Base-by-base conservation (phyloP, 2,797 vertebrate species). In the Pelodytes ibericus region DNA sequence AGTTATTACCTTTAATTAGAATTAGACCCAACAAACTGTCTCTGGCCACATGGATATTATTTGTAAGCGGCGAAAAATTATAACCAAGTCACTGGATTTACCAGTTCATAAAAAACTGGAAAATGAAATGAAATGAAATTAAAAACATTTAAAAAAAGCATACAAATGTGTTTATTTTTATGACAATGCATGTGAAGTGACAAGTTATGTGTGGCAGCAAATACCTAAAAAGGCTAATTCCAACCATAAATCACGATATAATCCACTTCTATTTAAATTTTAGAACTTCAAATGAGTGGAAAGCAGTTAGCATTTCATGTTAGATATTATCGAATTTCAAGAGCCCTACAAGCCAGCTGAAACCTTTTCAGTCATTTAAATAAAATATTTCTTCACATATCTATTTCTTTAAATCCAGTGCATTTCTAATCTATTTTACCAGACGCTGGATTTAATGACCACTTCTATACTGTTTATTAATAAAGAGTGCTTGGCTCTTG, bases 381-480 rank as follows among this genome's bases (percentile, higher is more conserved):
- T 3, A 62, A 3, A 63, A 15, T 11, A 24, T 53, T 47, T 44
- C 39, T 41, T 57, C 22, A 30, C 20, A 57, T 41, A 71, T 71
- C 25, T 58, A 29, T 26, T 26, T 74, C 26, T 36, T 39, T 31
- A 27, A 61, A 61, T 62, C 22, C 30, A 70, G n/a, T 39, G 33
- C 24, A 76, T 7, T 36, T 39, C 24, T n/a, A 63, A 63, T 56
- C 2, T 8, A 58, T 65, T 71, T 41, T 58, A 26, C 20, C 49
- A 58, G 49, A n/a, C 26, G 62, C 49, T 26, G 30, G 33, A 70
- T 71, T 58, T 65, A 71, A 77, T 36, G 51, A 56, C 49, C 20
- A 30, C 51, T 57, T 71, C 26, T 76, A 64, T 67, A 60, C 49
- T 77, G 68, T 71, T 56, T 77, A 71, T 71, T 77, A 71, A 64